Conservation (phyloP, 2,113 vertebrate genomes). For the Anguilla japonica region DNA sequence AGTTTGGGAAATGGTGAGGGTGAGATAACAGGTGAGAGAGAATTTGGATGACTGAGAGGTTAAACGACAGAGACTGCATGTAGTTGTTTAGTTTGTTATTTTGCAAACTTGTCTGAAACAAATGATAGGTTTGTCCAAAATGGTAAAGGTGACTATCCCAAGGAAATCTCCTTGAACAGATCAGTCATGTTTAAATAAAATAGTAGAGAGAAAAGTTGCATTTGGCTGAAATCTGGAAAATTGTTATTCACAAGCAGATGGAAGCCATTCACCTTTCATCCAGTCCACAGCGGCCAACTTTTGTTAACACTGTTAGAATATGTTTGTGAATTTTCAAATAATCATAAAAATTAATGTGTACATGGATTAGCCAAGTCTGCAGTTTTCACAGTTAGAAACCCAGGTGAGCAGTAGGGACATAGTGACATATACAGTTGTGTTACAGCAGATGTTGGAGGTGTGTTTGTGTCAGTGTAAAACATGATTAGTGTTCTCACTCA, state of each 20-base stretch:
- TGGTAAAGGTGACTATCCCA: neutral
- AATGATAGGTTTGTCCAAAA: too few species aligned
- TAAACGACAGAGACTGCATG: too few species aligned
- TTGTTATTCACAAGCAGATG: neutral
- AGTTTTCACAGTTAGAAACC: neutral
- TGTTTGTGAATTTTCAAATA: too few species aligned
- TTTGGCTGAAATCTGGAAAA: neutral
- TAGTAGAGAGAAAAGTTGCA: neutral
- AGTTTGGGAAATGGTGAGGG: neutral
- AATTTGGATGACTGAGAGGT: too few species aligned
- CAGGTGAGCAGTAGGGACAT: constrained; percentile 49
- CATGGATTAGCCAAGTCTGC: neutral
- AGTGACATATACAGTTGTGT: neutral
- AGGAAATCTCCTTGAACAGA: neutral
- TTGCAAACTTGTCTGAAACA: too few species aligned
- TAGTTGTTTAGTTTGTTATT: too few species aligned
- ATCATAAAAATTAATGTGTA: too few species aligned
- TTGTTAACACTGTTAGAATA: too few species aligned
- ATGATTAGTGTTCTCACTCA: constrained; percentile 60
- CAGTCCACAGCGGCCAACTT: too few species aligned
- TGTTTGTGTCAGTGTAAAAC: constrained; percentile 48
- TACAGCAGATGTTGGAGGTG: constrained; percentile 1
- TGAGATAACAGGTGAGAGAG: neutral
- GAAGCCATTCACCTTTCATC: too few species aligned
- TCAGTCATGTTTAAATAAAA: neutral